A percentile compares a stretch with the other conserved stretches of the same genome.
These are phyloP conservation scores for Microcebus lehilahytsara DNA, from an alignment of 2,113 vertebrate species.

Conservation along the genomic window DNA sequence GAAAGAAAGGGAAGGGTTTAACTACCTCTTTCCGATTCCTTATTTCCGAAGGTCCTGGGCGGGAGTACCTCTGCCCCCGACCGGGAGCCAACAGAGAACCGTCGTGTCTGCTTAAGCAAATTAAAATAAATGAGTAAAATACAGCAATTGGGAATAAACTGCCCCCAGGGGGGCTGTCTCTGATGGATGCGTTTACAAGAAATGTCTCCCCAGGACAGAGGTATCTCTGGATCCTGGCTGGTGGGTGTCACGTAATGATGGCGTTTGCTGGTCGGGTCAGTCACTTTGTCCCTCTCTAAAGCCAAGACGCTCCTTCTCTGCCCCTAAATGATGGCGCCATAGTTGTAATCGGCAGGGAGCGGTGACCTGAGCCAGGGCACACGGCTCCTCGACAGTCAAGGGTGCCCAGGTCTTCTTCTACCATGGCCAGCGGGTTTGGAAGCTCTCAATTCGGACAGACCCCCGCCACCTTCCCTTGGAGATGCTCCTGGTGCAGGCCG, in stretches of 20 bases:
- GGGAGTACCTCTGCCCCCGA: not conserved
- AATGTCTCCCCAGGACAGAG: not conserved
- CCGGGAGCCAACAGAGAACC: constrained; percentile 23
- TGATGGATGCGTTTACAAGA: not conserved
- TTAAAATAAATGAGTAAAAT: not conserved
- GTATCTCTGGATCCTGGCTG: not conserved
- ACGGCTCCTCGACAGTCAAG: accelerated
- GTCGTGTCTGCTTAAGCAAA: not conserved
- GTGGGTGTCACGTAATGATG: not conserved
- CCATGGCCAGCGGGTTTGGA: not conserved
- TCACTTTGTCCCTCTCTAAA: not conserved
- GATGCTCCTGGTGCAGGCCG: not conserved
- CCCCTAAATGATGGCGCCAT: accelerated
- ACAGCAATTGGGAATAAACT: not conserved
- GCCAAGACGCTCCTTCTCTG: not conserved
- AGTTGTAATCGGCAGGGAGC: not conserved
- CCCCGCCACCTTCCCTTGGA: not conserved
- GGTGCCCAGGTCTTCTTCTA: not conserved
- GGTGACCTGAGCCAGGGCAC: not conserved
- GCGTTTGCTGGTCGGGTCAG: not conserved
- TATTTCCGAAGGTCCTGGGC: not conserved
- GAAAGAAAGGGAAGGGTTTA: not conserved
- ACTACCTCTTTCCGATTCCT: not conserved
- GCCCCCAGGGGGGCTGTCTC: not conserved
- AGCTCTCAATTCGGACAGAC: not conserved